These are phyloP conservation scores for Lethrus apterus DNA, from an alignment of 1,140 invertebrate genomes.

Conservation along the genomic window DNA sequence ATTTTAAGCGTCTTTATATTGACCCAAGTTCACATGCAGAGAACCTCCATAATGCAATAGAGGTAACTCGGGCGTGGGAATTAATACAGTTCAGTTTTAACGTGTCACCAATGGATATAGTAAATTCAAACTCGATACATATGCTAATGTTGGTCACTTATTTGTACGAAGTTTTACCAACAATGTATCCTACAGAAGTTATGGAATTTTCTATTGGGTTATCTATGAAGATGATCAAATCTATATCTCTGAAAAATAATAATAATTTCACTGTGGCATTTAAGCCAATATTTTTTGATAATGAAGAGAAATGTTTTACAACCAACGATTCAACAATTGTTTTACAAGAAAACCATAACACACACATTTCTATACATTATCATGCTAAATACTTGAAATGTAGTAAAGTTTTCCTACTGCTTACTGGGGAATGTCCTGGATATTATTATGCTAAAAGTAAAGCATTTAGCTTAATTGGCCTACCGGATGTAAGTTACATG, in stretches of 20 bases:
- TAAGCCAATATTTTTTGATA: slow-evolving; percentile 23
- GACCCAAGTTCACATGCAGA: slow-evolving; percentile 30
- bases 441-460: slow-evolving; percentile 32
- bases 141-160: slow-evolving; percentile 40
- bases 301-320: slow-evolving; percentile 29
- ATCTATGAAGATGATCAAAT: slow-evolving; percentile 14
- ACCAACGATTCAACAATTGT: slow-evolving; percentile 10
- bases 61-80: slow-evolving; percentile 37
- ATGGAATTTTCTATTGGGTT: slow-evolving; percentile 28
- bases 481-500: slow-evolving; percentile 18
- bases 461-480: slow-evolving; percentile 32
- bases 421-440: slow-evolving; percentile 35
- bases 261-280: slow-evolving; percentile 23
- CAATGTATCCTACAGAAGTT: slow-evolving; percentile 29
- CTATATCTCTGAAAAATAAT: slow-evolving; percentile 22
- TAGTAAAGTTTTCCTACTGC: slow-evolving; percentile 28
- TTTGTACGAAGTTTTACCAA: slow-evolving; percentile 37
- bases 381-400: slow-evolving; percentile 19
- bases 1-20: slow-evolving; percentile 35
- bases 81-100: slow-evolving; percentile 39
- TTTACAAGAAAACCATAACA: slow-evolving; percentile 18
- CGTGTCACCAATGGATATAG: slow-evolving; percentile 36
- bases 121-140: slow-evolving; percentile 35
- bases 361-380: slow-evolving; percentile 24
- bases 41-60: slow-evolving; percentile 40